Evolutionary conservation across 2,113 vertebrate genomes (phyloP), one percentile per base, ranked within the genome.

Genomic region (Rhabdomys dilectus): DNA sequence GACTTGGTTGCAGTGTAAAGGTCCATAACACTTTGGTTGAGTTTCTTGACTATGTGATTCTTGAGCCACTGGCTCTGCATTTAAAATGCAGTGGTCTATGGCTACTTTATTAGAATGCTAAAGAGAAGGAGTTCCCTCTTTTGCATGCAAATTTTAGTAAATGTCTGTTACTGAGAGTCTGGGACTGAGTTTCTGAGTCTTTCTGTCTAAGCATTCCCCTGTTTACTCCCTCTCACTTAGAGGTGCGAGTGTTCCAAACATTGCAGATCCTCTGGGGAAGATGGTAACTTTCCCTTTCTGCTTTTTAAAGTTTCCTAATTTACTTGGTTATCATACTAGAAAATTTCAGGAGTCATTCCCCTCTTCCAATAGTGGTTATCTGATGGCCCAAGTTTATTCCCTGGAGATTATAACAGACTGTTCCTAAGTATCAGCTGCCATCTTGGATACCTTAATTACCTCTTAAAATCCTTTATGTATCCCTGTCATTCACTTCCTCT

Each of bases 401-500:
- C 70, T 58, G 53, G 70, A 89, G 70, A 75, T 10, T 89, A 51
- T 58, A 42, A 24, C 53, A 75, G 70, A 73, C n/a, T 10, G 8
- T 73, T 36, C 34, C 86, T 56, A 24, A 48, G 45, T n/a, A 36
- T 53, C 68, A 56, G 17, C n/a, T 75, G 36, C 87, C 70, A 58
- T 75, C 51, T 75, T 75, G 51, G 53, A 21, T 42, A 1, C 36
- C 15, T 68, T 78, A 64, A 86, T 56, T 73, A 7, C 48, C 45
- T 93, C 91, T 91, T 73, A 4, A 53, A 21, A 70, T 85, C 34
- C 19, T 92, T 93, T 92, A 56, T 31, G 80, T 62, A 76, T 58
- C 51, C 15, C 80, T 78, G 34, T 77, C 53, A 48, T 76, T 91
- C 93, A 53, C n/a, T 45, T 94, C 26, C 21, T 92, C 13, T 88